Percentiles rank a stretch among this genome's conserved stretches.
These are phyloP conservation scores for Danio choprae DNA, from an alignment of 2,797 vertebrate species.

Conservation along the genomic window DNA sequence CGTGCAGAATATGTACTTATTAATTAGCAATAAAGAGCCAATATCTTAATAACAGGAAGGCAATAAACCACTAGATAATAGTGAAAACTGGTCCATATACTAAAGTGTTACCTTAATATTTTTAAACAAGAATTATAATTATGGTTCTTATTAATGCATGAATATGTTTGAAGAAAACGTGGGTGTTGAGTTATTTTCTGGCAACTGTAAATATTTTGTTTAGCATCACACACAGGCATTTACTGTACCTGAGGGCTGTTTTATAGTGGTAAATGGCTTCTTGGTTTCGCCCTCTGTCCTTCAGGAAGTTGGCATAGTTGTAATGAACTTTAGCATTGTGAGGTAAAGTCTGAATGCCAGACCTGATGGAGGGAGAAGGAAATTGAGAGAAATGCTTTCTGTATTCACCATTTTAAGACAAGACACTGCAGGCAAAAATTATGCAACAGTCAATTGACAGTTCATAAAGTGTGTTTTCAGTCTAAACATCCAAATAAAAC, in stretches of 20 bases:
- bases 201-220: not conserved
- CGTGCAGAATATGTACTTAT: too few species aligned
- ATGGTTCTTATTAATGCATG: not conserved
- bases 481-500: too few species aligned
- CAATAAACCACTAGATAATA: not conserved
- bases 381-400: not conserved
- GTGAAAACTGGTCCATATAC: too few species aligned
- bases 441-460: too few species aligned
- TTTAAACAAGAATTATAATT: too few species aligned
- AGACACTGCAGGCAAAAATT: too few species aligned
- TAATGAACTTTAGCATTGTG: conserved; percentile 99
- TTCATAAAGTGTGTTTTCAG: too few species aligned
- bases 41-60: too few species aligned
- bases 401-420: not conserved
- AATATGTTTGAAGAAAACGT: not conserved
- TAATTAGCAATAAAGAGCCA: too few species aligned
- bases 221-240: not conserved
- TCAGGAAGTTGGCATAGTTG: conserved; percentile 98
- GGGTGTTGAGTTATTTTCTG: not conserved
- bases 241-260: conserved; percentile 89
- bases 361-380: conserved; percentile 74
- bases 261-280: conserved; percentile 94
- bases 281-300: conserved; percentile 85
- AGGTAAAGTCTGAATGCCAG: conserved; percentile 93
- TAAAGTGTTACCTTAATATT: too few species aligned